These are phyloP conservation scores for Rallus limicola DNA, from an alignment of 2,113 vertebrate genomes.

Conservation along the genomic window DNA sequence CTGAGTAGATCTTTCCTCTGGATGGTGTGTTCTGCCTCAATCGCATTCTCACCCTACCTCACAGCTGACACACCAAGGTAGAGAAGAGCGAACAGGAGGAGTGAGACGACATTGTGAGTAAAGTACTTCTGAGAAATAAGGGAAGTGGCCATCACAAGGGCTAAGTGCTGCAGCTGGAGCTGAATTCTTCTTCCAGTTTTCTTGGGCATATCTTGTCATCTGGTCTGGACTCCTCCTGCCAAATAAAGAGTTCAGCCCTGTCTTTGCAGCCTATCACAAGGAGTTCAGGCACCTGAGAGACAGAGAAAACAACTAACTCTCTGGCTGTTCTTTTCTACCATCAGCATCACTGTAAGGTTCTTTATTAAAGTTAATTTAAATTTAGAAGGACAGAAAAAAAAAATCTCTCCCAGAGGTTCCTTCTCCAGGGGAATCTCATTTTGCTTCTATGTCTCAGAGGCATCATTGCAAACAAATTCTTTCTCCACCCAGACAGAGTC, in stretches of 20 bases:
- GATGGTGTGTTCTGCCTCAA: background rate
- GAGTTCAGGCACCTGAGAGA: background rate
- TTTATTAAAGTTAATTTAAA: background rate
- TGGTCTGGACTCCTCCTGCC: background rate
- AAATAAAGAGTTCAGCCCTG: background rate
- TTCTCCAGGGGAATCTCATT: background rate
- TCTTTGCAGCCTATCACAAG: background rate
- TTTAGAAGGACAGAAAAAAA: background rate
- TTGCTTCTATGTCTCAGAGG: background rate
- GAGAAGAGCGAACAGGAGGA: background rate
- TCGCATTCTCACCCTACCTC: background rate
- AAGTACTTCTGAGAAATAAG: background rate
- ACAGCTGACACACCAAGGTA: background rate
- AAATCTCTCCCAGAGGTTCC: background rate
- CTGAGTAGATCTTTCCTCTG: background rate
- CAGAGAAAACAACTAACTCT: background rate
- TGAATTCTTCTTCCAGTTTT: background rate
- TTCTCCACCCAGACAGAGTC: background rate
- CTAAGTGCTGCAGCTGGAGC: background rate
- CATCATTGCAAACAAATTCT: background rate
- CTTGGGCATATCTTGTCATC: background rate
- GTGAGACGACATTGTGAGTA: background rate
- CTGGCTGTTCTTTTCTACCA: background rate
- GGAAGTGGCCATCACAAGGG: background rate
- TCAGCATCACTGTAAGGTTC: background rate